Conservation (phyloP, 2,888 invertebrate genomes). For the Trileptium ribeirensis region DNA sequence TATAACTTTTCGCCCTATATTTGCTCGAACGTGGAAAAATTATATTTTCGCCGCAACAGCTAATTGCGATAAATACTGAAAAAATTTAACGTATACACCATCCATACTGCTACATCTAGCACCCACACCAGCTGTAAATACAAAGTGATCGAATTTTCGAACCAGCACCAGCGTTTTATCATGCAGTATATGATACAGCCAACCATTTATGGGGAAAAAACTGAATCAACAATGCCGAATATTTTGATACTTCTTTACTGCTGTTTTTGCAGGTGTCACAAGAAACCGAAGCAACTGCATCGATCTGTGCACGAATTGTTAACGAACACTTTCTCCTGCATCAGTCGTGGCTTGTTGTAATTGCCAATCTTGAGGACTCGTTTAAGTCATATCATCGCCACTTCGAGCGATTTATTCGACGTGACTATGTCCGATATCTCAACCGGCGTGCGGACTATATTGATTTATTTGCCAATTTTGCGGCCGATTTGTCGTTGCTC, state of each 20-base stretch:
- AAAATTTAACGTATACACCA: too few species aligned
- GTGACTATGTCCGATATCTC: neutral
- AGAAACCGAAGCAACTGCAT: neutral
- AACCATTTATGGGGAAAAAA: too few species aligned
- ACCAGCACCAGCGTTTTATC: too few species aligned
- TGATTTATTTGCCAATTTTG: constrained; percentile 2
- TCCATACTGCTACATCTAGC: too few species aligned
- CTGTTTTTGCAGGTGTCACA: neutral
- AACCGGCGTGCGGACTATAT: neutral
- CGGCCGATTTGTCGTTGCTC: constrained; percentile 15
- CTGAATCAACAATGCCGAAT: too few species aligned
- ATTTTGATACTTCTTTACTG: neutral
- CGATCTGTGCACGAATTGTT: constrained; percentile 20
- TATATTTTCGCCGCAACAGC: too few species aligned
- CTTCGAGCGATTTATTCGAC: neutral
- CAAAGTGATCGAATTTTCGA: too few species aligned
- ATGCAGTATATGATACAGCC: too few species aligned
- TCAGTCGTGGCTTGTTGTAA: constrained; percentile 31
- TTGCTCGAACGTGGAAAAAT: too few species aligned
- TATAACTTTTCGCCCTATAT: too few species aligned
- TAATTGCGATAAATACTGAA: too few species aligned
- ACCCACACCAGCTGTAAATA: too few species aligned
- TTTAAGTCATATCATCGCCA: neutral
- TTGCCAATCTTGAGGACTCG: constrained; percentile 30
- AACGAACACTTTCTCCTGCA: constrained; percentile 30